These are phyloP conservation scores for Cosmia pyralina DNA, from an alignment of 2,888 invertebrate genomes.

Conservation along the genomic window DNA sequence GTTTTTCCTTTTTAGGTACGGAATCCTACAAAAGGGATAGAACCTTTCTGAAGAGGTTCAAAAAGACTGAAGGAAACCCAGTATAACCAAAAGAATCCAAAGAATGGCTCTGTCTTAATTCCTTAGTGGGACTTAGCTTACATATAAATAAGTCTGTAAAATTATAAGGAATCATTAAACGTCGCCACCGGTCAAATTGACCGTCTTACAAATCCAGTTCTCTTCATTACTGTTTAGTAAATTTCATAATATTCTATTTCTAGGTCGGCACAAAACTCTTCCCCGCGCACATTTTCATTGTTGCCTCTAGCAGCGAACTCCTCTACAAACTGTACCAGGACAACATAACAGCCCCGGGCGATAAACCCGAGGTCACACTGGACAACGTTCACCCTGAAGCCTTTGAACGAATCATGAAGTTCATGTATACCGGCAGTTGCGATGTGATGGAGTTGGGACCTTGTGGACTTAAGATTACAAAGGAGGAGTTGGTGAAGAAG, in stretches of 20 bases:
- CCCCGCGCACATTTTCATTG: constrained; percentile 93
- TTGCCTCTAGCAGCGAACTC: constrained; percentile 91
- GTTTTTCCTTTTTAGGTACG: too few relatives aligned
- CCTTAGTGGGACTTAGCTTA: too few relatives aligned
- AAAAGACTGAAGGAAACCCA: too few relatives aligned
- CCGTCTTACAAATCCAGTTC: too few relatives aligned
- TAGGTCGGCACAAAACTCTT: constrained; percentile 91
- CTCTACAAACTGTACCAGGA: constrained; percentile 90
- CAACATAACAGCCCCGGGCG: constrained; percentile 71
- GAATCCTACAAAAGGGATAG: too few relatives aligned
- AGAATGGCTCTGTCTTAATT: too few relatives aligned
- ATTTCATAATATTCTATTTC: constrained; percentile 33
- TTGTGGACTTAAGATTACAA: constrained; percentile 84
- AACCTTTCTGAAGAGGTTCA: too few relatives aligned
- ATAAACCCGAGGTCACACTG: constrained; percentile 83
- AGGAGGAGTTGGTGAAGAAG: constrained; percentile 82
- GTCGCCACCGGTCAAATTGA: too few relatives aligned
- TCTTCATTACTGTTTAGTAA: too few relatives aligned
- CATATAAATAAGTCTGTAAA: too few relatives aligned
- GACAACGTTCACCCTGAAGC: constrained; percentile 91
- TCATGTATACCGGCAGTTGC: constrained; percentile 93
- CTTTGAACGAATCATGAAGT: constrained; percentile 92
- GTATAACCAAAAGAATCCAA: too few relatives aligned
- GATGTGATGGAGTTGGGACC: constrained; percentile 90
- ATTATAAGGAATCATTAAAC: too few relatives aligned